Percentiles rank a stretch among this genome's conserved stretches.
These are phyloP conservation scores for Aptenodytes forsteri DNA, from an alignment of 2,113 vertebrate species.

Conservation along the genomic window DNA sequence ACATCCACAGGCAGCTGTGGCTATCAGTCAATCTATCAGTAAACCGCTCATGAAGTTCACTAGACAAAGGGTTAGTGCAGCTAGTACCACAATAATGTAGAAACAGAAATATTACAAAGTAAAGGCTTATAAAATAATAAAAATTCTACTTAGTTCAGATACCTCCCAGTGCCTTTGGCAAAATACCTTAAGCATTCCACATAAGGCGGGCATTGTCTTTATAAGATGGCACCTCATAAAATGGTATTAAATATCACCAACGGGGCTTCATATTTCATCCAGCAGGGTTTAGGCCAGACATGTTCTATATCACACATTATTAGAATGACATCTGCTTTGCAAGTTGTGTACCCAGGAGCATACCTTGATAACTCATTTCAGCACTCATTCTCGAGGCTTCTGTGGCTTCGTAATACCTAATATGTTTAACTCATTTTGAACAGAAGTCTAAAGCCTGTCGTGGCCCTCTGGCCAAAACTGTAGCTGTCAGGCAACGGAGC, in stretches of 20 bases:
- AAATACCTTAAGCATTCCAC: slow-evolving; percentile 86
- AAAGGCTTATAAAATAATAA: slow-evolving; percentile 95
- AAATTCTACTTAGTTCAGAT: slow-evolving; percentile 87
- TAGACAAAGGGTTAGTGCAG: slow-evolving; percentile 77
- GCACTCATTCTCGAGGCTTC: slow-evolving; percentile 81
- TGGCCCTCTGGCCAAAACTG: slow-evolving; percentile 89
- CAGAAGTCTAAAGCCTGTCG: slow-evolving; percentile 84
- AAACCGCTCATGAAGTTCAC: slow-evolving; percentile 71
- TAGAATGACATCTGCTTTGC: slow-evolving; percentile 96
- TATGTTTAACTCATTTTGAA: slow-evolving; percentile 89
- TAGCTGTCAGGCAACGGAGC: slow-evolving; percentile 83
- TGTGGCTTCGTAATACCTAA: slow-evolving; percentile 82
- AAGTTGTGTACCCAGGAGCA: slow-evolving; percentile 86
- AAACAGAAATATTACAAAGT: slow-evolving; percentile 90
- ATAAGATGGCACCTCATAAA: slow-evolving; percentile 93
- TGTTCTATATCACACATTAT: slow-evolving; percentile 93
- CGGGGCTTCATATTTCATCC: slow-evolving; percentile 90
- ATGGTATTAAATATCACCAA: slow-evolving; percentile 92
- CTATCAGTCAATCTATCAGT: slow-evolving; percentile 75
- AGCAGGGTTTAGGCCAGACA: slow-evolving; percentile 85
- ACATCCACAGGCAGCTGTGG: slow-evolving; percentile 57
- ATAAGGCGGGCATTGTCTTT: slow-evolving; percentile 85
- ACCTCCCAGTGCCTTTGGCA: slow-evolving; percentile 83
- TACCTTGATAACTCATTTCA: slow-evolving; percentile 88
- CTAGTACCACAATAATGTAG: slow-evolving; percentile 82